Evolutionary conservation across 2,888 invertebrate genomes (phyloP), one percentile per base, ranked within the genome.

Genomic region (Meloe dianella): DNA sequence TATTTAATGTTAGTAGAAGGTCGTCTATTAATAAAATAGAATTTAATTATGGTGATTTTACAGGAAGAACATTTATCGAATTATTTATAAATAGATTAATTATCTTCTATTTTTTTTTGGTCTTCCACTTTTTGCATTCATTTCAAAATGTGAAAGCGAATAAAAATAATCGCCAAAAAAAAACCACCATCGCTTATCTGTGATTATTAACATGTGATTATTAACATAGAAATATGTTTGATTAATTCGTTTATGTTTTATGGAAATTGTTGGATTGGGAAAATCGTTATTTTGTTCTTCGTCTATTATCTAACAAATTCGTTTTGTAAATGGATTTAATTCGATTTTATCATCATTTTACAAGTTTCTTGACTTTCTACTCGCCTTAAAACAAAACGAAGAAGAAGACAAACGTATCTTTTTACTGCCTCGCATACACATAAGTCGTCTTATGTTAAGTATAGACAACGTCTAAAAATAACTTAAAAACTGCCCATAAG

Each of bases 391-490:
- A 47, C 10, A 47, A 47, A 47, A 47, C 9, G 20, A 20, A 47
- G 20, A 47, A 20, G 3, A 47, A 47, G 20, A 47, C n/a, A 47
- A n/a, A n/a, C n/a, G 47, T 22, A 22, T 47, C 47, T 10, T 47
- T 47, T 22, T 47, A 20, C 20, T 47, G 47, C 10, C 47, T 47
- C 20, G 47, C 47, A 20, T 47, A 47, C 10, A 47, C 20, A 20
- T 47, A n/a, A 47, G 47, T 4, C 2, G 27, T 47, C 17, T 41
- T n/a, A 17, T 17, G 41, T 41, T 41, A 0, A 17, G 17, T 41
- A 17, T 41, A 61, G 38, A 61, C 47, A 47, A 27, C 27, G 57
- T 61, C 64, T 67, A 67, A 67, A 67, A 67, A 67, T 66, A 66
- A 30, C 63, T 60, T 29, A 6, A 61, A 63, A 66, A 32, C 56